A percentile compares a stretch with the other conserved stretches of the same genome.
Evolutionary conservation across 1,140 invertebrate genomes (phyloP).

Genomic region (Temnothorax nylanderi): DNA sequence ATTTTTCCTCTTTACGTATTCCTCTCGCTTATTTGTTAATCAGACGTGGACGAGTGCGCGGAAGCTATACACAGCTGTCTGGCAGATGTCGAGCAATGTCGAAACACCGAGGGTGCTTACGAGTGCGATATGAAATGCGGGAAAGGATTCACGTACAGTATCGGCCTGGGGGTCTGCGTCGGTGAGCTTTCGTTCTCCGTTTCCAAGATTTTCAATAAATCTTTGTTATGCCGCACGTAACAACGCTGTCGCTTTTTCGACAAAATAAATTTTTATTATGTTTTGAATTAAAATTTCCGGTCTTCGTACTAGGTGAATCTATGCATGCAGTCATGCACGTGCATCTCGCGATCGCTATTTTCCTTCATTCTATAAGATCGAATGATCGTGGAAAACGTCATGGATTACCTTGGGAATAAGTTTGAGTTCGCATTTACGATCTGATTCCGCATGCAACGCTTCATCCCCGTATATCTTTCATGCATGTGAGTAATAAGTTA

Average conservation of each 20-base stretch:
- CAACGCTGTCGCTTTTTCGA: background rate
- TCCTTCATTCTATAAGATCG: background rate
- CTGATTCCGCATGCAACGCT: slow-evolving; percentile 38
- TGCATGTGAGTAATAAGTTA: slow-evolving; percentile 63
- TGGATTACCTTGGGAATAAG: background rate
- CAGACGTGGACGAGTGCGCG: slow-evolving; percentile 87
- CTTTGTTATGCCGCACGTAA: background rate
- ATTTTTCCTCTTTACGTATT: background rate
- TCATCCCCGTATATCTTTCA: background rate
- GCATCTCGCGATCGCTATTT: background rate
- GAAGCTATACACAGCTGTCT: slow-evolving; percentile 82
- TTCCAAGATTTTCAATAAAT: background rate
- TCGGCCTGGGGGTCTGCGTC: slow-evolving; percentile 84
- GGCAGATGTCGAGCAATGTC: slow-evolving; percentile 84
- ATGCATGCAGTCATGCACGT: slow-evolving; percentile 17
- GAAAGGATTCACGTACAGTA: slow-evolving; percentile 88
- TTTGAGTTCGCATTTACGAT: slow-evolving; percentile 2
- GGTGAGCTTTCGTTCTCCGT: slow-evolving; percentile 77
- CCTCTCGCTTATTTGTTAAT: slow-evolving; percentile 14
- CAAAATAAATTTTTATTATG: background rate
- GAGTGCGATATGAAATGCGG: slow-evolving; percentile 87
- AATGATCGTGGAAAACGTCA: background rate
- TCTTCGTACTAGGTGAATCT: background rate
- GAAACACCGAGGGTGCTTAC: slow-evolving; percentile 86
- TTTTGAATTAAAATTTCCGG: background rate